Evolutionary conservation across 1,140 invertebrate genomes (phyloP), one percentile per base, ranked within the genome.

Genomic region (Hesperophylax magnus): DNA sequence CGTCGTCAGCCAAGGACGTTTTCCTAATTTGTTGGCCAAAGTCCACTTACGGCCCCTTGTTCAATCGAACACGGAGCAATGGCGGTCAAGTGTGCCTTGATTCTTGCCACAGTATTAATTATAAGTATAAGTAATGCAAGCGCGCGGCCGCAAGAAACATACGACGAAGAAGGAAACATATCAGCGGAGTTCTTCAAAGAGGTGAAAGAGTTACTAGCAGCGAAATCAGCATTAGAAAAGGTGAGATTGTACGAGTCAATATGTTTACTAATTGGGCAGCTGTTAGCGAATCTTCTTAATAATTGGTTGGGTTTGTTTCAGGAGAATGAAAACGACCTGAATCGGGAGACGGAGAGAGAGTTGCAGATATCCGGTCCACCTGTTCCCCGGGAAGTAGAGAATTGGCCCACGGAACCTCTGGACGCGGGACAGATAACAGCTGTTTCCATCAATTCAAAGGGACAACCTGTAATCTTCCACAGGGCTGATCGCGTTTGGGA

Each of bases 391-490:
- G 93, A 93, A 77, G 91, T 94, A 1, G 92, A 93, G 85, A 92
- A 93, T 79, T 95, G 94, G 93, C 95, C 94, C 53, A 89, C 91
- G 75, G 91, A 92, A 79, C 91, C 92, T 11, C 85, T 94, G 61
- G 92, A 93, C 83, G 91, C 97, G 27, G 97, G 97, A 3, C 95
- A 98, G 90, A 94, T 98, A 77, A 93, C 94, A 52, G 97, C 95
- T 58, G 94, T 98, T 3, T 93, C 95, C 5, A 94, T 97, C 14
- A 96, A 97, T 89, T 92, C 92, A 11, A 88, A 93, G 31, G 95
- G 95, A 14, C 94, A 96, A 86, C 94, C 97, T 0, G 95, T 97
- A 20, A 93, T 98, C 67, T 98, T 98, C 88, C 97, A 98, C 88
- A 91, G 97, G 72, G 96, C 93, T 58, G 92, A 94, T 85, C 91